Percentiles rank a stretch among this genome's conserved stretches.
Evolutionary conservation across 2,113 vertebrate genomes (phyloP).

Genomic region (Hypomesus transpacificus): DNA sequence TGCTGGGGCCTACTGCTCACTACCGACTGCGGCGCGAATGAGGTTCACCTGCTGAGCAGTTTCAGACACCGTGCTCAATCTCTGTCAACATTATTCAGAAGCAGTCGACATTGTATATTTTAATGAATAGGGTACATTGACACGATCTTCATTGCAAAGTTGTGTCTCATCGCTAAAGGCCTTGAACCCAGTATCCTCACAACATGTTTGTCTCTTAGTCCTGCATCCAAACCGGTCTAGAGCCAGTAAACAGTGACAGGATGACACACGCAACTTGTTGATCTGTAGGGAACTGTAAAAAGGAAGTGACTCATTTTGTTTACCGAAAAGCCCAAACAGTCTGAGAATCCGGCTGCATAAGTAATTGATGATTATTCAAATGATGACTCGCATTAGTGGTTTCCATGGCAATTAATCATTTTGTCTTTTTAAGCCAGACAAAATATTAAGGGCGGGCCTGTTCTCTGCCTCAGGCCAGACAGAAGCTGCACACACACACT

Average conservation of each 20-base stretch:
- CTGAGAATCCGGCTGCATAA: constrained; percentile 50
- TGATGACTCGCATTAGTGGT: constrained; percentile 67
- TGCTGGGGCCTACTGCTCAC: background rate
- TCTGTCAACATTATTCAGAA: too few species aligned
- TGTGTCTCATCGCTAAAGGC: background rate
- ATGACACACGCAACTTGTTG: constrained; percentile 46
- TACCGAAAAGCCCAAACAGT: constrained; percentile 61
- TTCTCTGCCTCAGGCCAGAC: constrained; percentile 32
- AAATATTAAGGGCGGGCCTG: constrained; percentile 37
- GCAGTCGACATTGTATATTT: too few species aligned
- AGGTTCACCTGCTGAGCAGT: too few species aligned
- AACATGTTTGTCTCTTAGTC: constrained; percentile 17
- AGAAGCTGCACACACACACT: constrained; percentile 3
- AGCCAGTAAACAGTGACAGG: constrained; percentile 48
- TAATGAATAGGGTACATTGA: too few species aligned
- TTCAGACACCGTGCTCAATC: too few species aligned
- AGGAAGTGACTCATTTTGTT: constrained; percentile 56
- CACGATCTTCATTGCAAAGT: too few species aligned
- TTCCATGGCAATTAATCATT: constrained; percentile 61
- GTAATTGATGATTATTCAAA: constrained; percentile 70
- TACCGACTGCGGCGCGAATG: too few species aligned
- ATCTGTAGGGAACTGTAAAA: constrained; percentile 39
- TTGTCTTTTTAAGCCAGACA: constrained; percentile 51
- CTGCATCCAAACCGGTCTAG: constrained; percentile 23
- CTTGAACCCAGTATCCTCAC: background rate